A percentile compares a stretch with the other conserved stretches of the same genome.
phyloP scores from a whole-genome alignment of 2,797 vertebrate species.

The Acomys russatus region DNA sequence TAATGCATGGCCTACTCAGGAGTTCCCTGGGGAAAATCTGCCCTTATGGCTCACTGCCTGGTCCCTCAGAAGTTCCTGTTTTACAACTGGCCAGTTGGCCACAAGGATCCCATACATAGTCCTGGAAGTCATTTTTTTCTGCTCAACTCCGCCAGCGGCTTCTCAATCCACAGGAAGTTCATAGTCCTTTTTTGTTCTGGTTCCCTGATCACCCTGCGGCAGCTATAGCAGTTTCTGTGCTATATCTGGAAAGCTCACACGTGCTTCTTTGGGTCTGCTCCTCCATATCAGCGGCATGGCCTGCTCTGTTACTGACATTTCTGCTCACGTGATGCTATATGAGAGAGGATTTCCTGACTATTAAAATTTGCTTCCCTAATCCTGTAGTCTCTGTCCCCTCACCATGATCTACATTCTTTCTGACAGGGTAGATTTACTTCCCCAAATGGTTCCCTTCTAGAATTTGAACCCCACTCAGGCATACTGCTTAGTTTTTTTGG shows the following conservation, averaged over 20 bases:
- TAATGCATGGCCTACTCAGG: neutral
- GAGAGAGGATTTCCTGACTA: neutral
- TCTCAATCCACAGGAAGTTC: neutral
- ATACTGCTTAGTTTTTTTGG: neutral
- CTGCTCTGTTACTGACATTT: neutral
- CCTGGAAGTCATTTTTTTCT: neutral
- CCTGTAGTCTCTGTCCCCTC: rapidly evolving
- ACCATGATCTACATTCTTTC: neutral
- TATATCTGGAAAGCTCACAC: neutral
- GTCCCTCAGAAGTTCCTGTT: neutral
- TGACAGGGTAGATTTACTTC: neutral
- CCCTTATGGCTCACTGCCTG: too few species aligned
- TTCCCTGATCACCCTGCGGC: neutral
- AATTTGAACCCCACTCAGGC: neutral
- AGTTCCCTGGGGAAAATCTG: neutral
- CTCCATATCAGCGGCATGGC: neutral
- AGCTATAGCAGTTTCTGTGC: neutral
- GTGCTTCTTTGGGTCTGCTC: neutral
- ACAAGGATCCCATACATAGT: neutral
- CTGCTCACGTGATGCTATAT: neutral
- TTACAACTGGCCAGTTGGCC: neutral
- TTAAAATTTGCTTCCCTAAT: neutral
- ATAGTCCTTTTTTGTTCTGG: neutral
- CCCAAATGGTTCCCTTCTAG: neutral
- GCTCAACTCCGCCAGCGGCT: neutral